Evolutionary conservation across 2,797 vertebrate genomes (phyloP), one percentile per base, ranked within the genome.

Genomic region (Cygnus olor): DNA sequence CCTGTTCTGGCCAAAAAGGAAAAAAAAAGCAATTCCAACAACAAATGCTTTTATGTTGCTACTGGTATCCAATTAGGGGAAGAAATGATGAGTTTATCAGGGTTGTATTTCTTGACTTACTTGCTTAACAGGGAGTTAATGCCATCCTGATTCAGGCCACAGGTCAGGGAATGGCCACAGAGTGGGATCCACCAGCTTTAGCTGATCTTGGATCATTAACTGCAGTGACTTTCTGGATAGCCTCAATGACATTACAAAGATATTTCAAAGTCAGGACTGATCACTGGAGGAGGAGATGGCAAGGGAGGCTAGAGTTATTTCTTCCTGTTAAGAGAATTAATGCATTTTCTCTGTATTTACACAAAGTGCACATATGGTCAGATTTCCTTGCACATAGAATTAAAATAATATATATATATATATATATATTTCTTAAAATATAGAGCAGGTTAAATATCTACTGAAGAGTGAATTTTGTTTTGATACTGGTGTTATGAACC

Each of bases 241-340:
- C 6, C 7, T 47, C 4, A 4, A 34, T 64, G 16, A 1, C 13
- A 21, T 74, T 56, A 32, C 47, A 81, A 36, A 68, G n/a, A 36
- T 45, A 61, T 58, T 76, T 60, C 21, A 56, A 34, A 86, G 21
- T 27, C 15, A 7, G 19, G 9, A 72, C 14, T 18, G 9, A 8
- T 58, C 24, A 22, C 6, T 1, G 1, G 3, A 72, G 10, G 17
- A 76, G 7, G 36, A 6, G 5, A 12, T 30, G 8, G 38, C 5
- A 56, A 15, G 27, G 8, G 1, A 65, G 10, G 27, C 7, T 25
- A 53, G 6, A 7, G 14, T 65, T 65, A 21, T 15, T 1, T 80
- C 69, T 79, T 47, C 4, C 42, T 76, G 8, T 14, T 51, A 38
- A 38, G 22, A 61, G 6, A 32, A 7, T 14, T 49, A 64, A 36